A percentile compares a stretch with the other conserved stretches of the same genome.
phyloP scores from a whole-genome alignment of 2,888 invertebrate species.

The Eupsilia transversa region DNA sequence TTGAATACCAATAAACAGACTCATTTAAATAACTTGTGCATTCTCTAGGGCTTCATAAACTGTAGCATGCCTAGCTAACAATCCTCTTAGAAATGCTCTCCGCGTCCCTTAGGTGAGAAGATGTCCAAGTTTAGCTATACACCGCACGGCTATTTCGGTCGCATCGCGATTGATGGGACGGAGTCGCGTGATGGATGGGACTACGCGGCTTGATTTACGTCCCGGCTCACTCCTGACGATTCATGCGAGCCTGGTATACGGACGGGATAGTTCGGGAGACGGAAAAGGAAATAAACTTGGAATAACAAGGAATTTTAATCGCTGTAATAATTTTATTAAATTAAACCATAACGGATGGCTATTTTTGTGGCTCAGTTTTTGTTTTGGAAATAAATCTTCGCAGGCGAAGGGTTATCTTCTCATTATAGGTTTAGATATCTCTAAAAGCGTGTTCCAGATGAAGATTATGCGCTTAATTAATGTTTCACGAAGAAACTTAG shows the following conservation, averaged over 20 bases:
- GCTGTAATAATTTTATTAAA: slow-evolving; percentile 67
- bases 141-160: slow-evolving; percentile 84
- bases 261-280: slow-evolving; percentile 52
- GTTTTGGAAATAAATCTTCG: slow-evolving; percentile 43
- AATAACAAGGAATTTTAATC: slow-evolving; percentile 71
- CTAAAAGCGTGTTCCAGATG: neutral
- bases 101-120: slow-evolving; percentile 75
- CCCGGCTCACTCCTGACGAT: slow-evolving; percentile 78
- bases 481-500: neutral
- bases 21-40: slow-evolving; percentile 64
- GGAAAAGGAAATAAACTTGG: slow-evolving; percentile 69
- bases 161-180: slow-evolving; percentile 84
- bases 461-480: neutral
- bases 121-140: slow-evolving; percentile 76
- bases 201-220: slow-evolving; percentile 86
- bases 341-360: slow-evolving; percentile 48
- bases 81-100: slow-evolving; percentile 61
- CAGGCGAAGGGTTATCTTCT: slow-evolving; percentile 7
- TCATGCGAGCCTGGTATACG: slow-evolving; percentile 78
- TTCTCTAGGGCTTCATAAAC: slow-evolving; percentile 66
- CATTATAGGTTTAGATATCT: neutral
- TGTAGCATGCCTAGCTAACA: slow-evolving; percentile 56
- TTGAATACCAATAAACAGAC: slow-evolving; percentile 56
- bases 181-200: slow-evolving; percentile 86
- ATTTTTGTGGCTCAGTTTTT: slow-evolving; percentile 51